Evolutionary conservation across 1,140 invertebrate genomes (phyloP).

Genomic region (Drosophila nannoptera): DNA sequence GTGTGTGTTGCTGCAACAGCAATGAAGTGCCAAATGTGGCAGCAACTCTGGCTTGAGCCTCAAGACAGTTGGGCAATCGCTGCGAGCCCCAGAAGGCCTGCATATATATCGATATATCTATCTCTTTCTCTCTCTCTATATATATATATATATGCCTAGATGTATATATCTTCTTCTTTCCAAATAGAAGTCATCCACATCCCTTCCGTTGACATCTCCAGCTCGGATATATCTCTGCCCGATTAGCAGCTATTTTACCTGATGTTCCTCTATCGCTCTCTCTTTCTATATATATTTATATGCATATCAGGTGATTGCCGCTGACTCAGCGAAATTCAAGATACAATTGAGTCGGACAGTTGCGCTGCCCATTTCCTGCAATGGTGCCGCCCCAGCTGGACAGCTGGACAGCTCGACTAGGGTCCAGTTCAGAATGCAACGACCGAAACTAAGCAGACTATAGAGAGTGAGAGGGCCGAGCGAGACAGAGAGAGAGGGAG

Average conservation of each 20-base stretch:
- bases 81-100: not conserved
- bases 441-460: not conserved
- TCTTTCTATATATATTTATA: not conserved
- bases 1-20: constrained; percentile 26
- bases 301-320: constrained; percentile 26
- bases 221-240: no score
- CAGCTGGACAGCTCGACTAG: not conserved
- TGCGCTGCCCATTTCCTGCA: constrained; percentile 24
- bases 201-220: no score
- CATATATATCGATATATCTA: not conserved
- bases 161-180: not conserved
- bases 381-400: not conserved
- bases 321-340: constrained; percentile 30
- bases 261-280: not conserved
- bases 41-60: constrained; percentile 26
- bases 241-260: no score
- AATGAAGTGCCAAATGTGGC: constrained; percentile 34
- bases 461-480: not conserved
- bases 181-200: no score
- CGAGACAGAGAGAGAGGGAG: constrained; percentile 14
- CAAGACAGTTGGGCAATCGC: constrained; percentile 29
- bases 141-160: not conserved
- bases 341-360: constrained; percentile 30
- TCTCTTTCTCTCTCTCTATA: not conserved
- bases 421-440: constrained; percentile 9